Evolutionary conservation across 2,113 vertebrate species (phyloP), one percentile per base, ranked within the genome.

Genomic region (Zosterops lateralis): DNA sequence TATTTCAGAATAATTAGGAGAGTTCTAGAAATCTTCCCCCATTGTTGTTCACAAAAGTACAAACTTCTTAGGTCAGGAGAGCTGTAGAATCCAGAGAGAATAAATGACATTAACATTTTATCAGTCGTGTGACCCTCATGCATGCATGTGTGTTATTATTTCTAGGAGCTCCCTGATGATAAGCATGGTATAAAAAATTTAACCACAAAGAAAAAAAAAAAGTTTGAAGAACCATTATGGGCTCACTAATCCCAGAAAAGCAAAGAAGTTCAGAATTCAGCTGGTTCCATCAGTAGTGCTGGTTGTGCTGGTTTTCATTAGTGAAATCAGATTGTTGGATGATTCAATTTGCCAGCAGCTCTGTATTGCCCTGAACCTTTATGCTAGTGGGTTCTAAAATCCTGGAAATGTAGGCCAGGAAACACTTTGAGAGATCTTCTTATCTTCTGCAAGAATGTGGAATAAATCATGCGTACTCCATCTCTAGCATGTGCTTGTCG

Each of bases 31-130:
- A 64, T 28, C 5, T 81, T 91, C 20, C 3, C 36, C 4, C 5
- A 1, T 31, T 66, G 50, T 34, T 89, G 45, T 61, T 56, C 7
- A 4, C 42, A 73, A 45, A 91, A 91, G 38, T 47, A 71, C 64
- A 85, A 62, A 77, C 74, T 85, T 93, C 66, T 45, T 85, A 74
- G 78, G 87, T 92, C 87, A 93, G 81, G 70, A 92, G 56, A 90
- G 61, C 45, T 78, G 62, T 62, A 72, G 70, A 89, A 89, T 56
- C 94, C 58, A 58, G 54, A 70, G 87, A 92, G 91, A 92, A 91
- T 85, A 93, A 85, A 85, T 20, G 13, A 34, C 92, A 95, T 97
- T 93, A 95, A 96, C 71, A 92, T 96, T 95, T 95, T 50, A 95
- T 75, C 47, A 93, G 81, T 67, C 51, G 40, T 93, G 87, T 91